These are phyloP conservation scores for Gouania willdenowi DNA, from an alignment of 2,797 vertebrate species.

Conservation along the genomic window DNA sequence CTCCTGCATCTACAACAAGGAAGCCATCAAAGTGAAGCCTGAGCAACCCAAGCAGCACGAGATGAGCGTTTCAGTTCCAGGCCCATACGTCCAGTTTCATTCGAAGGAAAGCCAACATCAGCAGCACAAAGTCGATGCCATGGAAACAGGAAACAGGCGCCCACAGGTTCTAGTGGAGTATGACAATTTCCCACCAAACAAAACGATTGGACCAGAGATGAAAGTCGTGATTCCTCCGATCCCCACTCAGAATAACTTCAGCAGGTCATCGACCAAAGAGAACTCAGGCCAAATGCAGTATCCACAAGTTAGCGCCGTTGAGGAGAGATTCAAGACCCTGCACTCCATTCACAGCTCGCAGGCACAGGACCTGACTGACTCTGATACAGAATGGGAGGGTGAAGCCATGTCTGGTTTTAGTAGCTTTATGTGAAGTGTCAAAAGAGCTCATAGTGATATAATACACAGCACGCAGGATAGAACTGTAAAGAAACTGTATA, in stretches of 20 bases:
- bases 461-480: slow-evolving; percentile 10
- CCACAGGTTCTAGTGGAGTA: slow-evolving; percentile 69
- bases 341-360: too few species aligned
- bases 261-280: slow-evolving; percentile 53
- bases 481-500: slow-evolving; percentile 40
- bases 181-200: slow-evolving; percentile 79
- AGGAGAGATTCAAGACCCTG: slow-evolving; percentile 43
- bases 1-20: slow-evolving; percentile 55
- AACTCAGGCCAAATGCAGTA: slow-evolving; percentile 42
- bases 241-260: slow-evolving; percentile 54
- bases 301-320: slow-evolving; percentile 9
- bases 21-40: slow-evolving; percentile 13
- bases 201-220: slow-evolving; percentile 74
- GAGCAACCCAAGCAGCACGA: slow-evolving; percentile 41
- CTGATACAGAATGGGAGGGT: slow-evolving; percentile 80
- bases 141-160: neutral
- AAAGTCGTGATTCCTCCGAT: slow-evolving; percentile 75
- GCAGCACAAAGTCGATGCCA: slow-evolving; percentile 10
- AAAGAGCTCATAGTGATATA: neutral
- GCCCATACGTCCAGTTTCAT: slow-evolving; percentile 54
- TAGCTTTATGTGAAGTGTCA: slow-evolving; percentile 59
- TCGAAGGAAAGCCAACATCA: slow-evolving; percentile 32
- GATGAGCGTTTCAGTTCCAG: slow-evolving; percentile 38
- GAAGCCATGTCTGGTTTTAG: slow-evolving; percentile 66
- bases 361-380: slow-evolving; percentile 66